These are phyloP conservation scores for Malurus splendens DNA, from an alignment of 2,797 vertebrate species.

Conservation along the genomic window DNA sequence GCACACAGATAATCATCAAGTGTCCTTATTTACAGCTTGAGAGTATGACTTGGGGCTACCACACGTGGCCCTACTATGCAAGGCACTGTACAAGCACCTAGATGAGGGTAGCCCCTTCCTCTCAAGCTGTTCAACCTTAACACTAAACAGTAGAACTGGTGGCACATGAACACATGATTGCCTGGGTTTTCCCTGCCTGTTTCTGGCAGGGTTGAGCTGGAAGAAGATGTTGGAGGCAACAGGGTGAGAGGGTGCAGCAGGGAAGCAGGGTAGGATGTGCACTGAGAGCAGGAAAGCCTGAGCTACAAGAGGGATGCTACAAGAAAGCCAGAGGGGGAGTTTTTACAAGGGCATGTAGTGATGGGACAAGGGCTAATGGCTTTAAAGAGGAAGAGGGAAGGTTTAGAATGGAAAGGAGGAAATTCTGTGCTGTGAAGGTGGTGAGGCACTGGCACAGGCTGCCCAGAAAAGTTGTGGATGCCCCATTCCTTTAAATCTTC, in stretches of 20 bases:
- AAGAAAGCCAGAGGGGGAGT: not conserved
- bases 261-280: not conserved
- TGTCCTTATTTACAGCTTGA: not conserved
- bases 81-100: not conserved
- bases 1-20: accelerated
- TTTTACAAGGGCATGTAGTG: not conserved
- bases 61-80: not conserved
- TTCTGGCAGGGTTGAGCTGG: not conserved
- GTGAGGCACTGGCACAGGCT: not conserved
- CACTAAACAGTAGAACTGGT: not conserved
- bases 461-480: not conserved
- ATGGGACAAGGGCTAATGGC: accelerated
- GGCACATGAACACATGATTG: accelerated
- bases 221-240: not conserved
- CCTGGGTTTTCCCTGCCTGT: not conserved
- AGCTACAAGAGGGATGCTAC: not conserved
- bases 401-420: not conserved
- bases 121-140: not conserved
- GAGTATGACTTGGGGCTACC: not conserved
- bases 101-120: not conserved
- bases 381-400: not conserved
- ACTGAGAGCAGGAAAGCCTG: not conserved
- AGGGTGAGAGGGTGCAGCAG: not conserved
- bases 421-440: not conserved
- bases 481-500: not conserved